Conservation (phyloP, 2,113 vertebrate species). For the Pseudolaguvia tuberculata region DNA sequence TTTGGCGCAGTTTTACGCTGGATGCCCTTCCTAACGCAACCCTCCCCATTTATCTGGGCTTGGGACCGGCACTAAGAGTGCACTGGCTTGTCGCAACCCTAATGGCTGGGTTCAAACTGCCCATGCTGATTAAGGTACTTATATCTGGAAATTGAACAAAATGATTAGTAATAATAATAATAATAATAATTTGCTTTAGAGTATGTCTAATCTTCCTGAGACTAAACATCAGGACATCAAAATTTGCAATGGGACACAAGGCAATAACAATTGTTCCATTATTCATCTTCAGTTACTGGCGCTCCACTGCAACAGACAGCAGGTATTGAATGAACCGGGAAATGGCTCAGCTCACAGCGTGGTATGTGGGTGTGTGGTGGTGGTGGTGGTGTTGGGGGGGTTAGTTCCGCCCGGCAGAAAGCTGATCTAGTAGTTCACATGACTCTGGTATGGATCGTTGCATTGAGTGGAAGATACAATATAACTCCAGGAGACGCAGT, state of each 20-base stretch:
- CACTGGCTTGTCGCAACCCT: no score
- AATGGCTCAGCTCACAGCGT: constrained; percentile 57
- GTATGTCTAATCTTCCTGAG: no score
- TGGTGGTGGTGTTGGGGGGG: constrained; percentile 11
- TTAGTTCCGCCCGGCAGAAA: constrained; percentile 64
- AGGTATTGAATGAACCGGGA: constrained; percentile 62
- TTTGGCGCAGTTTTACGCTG: no score
- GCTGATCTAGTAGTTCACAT: constrained; percentile 63
- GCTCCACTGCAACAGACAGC: constrained; percentile 37
- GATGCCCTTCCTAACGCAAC: no score
- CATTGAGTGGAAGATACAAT: constrained; percentile 48
- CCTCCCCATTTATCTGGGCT: no score
- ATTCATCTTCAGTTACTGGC: constrained; percentile 34
- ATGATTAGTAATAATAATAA: no score
- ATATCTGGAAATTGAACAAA: no score
- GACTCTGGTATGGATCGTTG: constrained; percentile 48
- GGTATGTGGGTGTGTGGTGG: constrained; percentile 12
- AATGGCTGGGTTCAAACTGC: no score
- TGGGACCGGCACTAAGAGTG: no score
- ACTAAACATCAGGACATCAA: not conserved
- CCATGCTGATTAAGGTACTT: no score
- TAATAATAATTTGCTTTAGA: no score
- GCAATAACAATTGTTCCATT: constrained; percentile 14
- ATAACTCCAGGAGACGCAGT: constrained; percentile 47
- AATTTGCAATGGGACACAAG: constrained; percentile 17